phyloP scores from a whole-genome alignment of 2,113 vertebrate species.

The Channa maculata region DNA sequence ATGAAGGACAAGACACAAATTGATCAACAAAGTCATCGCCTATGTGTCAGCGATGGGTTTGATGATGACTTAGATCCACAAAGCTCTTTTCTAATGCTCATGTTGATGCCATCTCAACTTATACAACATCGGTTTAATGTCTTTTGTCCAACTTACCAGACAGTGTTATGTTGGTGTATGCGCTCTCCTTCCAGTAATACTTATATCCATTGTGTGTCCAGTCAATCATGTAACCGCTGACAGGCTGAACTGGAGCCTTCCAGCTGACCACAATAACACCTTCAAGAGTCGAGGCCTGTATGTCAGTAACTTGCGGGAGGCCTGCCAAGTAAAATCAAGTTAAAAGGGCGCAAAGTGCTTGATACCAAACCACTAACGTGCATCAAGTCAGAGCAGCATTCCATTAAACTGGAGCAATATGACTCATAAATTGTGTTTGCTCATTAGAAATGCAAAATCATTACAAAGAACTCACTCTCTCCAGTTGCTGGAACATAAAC shows the following conservation, averaged over 20 bases:
- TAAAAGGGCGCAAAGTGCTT: background rate
- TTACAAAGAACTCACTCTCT: slow-evolving; percentile 62
- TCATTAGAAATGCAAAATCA: slow-evolving; percentile 16
- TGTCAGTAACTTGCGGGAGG: slow-evolving; percentile 50
- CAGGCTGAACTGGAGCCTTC: slow-evolving; percentile 46
- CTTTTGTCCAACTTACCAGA: slow-evolving; percentile 56
- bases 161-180: slow-evolving; percentile 48
- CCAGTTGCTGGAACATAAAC: slow-evolving; percentile 67
- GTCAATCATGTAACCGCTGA: slow-evolving; percentile 71
- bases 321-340: slow-evolving; percentile 37
- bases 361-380: background rate
- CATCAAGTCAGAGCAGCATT: background rate
- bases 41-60: background rate
- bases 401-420: slow-evolving; percentile 20
- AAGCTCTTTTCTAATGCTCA: background rate
- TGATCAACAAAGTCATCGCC: background rate
- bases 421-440: background rate
- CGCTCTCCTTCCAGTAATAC: slow-evolving; percentile 65
- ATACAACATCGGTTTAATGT: background rate
- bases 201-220: slow-evolving; percentile 65
- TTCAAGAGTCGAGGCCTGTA: slow-evolving; percentile 18
- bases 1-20: slow-evolving; percentile 11
- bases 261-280: slow-evolving; percentile 59
- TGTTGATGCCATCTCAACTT: background rate
- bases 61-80: background rate